Conservation (phyloP, 2,797 vertebrate genomes). For the Pristis pectinata region DNA sequence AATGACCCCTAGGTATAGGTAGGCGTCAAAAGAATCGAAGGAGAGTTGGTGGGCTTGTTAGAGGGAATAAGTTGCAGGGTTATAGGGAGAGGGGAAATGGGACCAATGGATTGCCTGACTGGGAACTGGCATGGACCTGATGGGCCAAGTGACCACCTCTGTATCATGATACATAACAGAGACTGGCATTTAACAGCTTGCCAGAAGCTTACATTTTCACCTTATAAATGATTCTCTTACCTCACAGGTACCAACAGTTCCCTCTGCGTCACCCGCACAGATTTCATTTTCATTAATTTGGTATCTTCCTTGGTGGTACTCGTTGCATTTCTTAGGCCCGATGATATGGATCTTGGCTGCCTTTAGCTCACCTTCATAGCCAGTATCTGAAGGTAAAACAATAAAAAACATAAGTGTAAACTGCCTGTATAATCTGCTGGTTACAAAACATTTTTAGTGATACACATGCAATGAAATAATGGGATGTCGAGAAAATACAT, state of each 20-base stretch:
- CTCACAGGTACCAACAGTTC: slow-evolving; percentile 88
- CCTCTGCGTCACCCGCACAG: slow-evolving; percentile 79
- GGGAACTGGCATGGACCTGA: too few species aligned
- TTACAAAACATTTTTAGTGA: not conserved
- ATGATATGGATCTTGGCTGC: slow-evolving; percentile 76
- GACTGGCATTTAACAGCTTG: not conserved
- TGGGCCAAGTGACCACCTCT: too few species aligned
- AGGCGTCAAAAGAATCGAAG: too few species aligned
- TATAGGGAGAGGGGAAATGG: too few species aligned
- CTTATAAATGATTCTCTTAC: slow-evolving; percentile 55
- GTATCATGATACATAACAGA: not conserved
- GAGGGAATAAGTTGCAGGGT: too few species aligned
- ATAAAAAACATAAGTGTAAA: slow-evolving; percentile 30
- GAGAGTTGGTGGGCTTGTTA: too few species aligned
- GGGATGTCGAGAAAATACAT: not conserved
- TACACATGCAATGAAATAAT: slow-evolving; percentile 36
- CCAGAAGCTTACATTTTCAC: not conserved
- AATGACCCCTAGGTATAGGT: too few species aligned
- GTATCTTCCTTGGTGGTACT: slow-evolving; percentile 78
- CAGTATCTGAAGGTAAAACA: slow-evolving; percentile 63
- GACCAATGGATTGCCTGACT: too few species aligned
- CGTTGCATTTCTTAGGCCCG: slow-evolving; percentile 75
- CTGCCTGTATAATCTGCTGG: not conserved
- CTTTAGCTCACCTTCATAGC: slow-evolving; percentile 76
- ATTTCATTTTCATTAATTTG: slow-evolving; percentile 82